These are phyloP conservation scores for Megaceryle maxima DNA, from an alignment of 2,113 vertebrate genomes.

Conservation along the genomic window DNA sequence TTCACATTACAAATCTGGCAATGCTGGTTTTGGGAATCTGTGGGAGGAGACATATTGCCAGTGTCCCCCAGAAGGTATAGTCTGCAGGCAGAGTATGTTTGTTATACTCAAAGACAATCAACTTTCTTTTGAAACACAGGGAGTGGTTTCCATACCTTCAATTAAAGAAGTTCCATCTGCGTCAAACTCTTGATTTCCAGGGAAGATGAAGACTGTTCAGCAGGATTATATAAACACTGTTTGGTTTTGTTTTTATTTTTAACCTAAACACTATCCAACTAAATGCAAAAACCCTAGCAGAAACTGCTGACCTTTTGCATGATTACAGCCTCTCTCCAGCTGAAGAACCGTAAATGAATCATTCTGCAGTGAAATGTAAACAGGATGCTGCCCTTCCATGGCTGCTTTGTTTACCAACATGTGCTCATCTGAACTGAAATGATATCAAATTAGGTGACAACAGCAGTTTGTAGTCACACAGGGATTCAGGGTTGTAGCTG, in stretches of 20 bases:
- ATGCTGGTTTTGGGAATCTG: not conserved
- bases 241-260: constrained; percentile 19
- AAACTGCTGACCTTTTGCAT: constrained; percentile 61
- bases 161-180: constrained; percentile 43
- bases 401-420: constrained; percentile 65
- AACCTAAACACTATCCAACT: constrained; percentile 65
- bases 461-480: not conserved
- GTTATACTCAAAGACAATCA: not conserved
- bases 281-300: constrained; percentile 45
- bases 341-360: constrained; percentile 15
- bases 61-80: not conserved
- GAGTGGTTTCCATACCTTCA: constrained; percentile 20
- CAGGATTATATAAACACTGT: constrained; percentile 66
- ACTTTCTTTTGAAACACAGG: not conserved
- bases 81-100: not conserved
- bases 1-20: not conserved
- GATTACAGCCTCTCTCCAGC: constrained; percentile 10
- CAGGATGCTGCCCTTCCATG: constrained; percentile 71
- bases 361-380: constrained; percentile 66
- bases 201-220: constrained; percentile 36
- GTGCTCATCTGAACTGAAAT: constrained; percentile 32
- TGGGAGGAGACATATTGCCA: not conserved
- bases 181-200: constrained; percentile 69
- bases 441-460: constrained; percentile 20
- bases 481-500: not conserved